Percentiles rank a stretch among this genome's conserved stretches.
phyloP scores from a whole-genome alignment of 2,888 invertebrate genomes.

The Strigamia maritima region DNA sequence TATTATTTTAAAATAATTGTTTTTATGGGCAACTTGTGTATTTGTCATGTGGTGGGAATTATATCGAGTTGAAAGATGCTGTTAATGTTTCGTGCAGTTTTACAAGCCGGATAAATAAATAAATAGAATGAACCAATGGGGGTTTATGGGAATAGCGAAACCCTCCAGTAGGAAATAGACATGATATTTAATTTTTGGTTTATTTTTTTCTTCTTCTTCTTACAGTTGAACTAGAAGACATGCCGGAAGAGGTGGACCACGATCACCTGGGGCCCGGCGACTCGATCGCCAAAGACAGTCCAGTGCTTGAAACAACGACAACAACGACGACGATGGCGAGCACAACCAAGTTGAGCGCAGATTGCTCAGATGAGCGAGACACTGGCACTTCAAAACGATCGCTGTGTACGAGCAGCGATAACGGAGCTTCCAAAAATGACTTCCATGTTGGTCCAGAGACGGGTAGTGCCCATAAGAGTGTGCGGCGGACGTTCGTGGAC shows the following conservation, averaged over 20 bases:
- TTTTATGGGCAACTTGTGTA: background rate
- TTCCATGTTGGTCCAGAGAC: slow-evolving; percentile 21
- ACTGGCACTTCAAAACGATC: slow-evolving; percentile 32
- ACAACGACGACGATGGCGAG: background rate
- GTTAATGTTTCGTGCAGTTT: background rate
- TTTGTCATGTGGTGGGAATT: background rate
- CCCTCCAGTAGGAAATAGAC: background rate
- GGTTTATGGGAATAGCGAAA: background rate
- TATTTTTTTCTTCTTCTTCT: slow-evolving; percentile 45
- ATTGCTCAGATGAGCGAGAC: slow-evolving; percentile 35
- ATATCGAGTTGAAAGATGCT: background rate
- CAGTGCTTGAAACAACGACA: slow-evolving; percentile 40
- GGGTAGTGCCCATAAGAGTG: background rate
- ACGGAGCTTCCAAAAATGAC: slow-evolving; percentile 37
- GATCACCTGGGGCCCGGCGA: slow-evolving; percentile 43
- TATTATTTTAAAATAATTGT: background rate
- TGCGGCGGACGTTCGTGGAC: slow-evolving; percentile 18
- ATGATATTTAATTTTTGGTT: background rate
- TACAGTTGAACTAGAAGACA: slow-evolving; percentile 52
- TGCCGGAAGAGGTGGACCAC: slow-evolving; percentile 45
- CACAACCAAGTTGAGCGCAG: slow-evolving; percentile 12
- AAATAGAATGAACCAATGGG: background rate
- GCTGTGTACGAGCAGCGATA: slow-evolving; percentile 26
- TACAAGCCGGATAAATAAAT: slow-evolving; percentile 38
- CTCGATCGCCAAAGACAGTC: slow-evolving; percentile 40